Evolutionary conservation across 2,797 vertebrate species (phyloP).

Genomic region (Pipistrellus pipistrellus): DNA sequence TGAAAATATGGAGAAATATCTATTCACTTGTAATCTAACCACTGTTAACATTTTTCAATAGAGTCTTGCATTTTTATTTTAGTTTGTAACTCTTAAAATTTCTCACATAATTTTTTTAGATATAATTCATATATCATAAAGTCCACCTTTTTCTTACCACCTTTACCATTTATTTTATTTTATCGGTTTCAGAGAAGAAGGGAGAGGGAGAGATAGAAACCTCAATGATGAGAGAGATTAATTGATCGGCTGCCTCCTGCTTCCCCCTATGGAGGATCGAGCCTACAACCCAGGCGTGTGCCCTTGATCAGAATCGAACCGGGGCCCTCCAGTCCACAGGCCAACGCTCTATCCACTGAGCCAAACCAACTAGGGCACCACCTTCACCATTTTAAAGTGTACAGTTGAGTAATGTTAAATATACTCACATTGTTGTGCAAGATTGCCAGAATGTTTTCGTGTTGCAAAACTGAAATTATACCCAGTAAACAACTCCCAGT

Average conservation of each 20-base stretch:
- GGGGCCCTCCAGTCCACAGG: no score
- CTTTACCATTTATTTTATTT: no score
- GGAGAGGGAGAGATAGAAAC: no score
- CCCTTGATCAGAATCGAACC: no score
- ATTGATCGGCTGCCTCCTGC: no score
- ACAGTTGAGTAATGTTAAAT: background rate
- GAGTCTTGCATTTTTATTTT: constrained; percentile 36
- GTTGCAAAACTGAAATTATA: background rate
- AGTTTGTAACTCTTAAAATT: background rate
- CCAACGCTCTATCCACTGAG: no score
- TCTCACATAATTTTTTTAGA: background rate
- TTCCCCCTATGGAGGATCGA: no score
- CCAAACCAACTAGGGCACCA: no score
- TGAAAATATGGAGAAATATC: background rate
- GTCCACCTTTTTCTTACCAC: background rate
- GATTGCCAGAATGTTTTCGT: background rate
- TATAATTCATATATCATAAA: background rate
- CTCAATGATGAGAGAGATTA: no score
- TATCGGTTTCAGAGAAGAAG: no score
- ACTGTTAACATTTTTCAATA: constrained; percentile 32
- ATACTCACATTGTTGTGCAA: background rate
- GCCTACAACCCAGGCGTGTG: no score
- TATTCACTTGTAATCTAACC: background rate
- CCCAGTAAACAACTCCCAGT: background rate
- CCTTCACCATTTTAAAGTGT: background rate